Evolutionary conservation across 1,140 invertebrate species (phyloP), one percentile per base, ranked within the genome.

Genomic region (Augochlora pura): DNA sequence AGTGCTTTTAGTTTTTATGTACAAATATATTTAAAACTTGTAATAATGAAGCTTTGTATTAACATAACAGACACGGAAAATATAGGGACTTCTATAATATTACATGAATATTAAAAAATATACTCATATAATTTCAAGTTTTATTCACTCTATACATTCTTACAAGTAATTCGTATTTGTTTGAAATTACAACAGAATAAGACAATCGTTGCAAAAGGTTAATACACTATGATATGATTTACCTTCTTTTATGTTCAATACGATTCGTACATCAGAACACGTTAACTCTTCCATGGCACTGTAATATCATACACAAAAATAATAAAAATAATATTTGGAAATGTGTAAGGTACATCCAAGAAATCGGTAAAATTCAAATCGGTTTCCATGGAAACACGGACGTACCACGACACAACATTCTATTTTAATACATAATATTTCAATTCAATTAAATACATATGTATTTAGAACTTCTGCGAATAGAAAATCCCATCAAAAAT

Each of bases 171-270:
- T n/a, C 5, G 52, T 54, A 57, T 57, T 57, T n/a, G 21, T n/a
- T 57, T n/a, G n/a, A 5, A 57, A 57, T n/a, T 57, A 23, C 54
- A 21, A n/a, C 6, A n/a, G 54, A 1, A 57, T 8, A n/a, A n/a
- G 23, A 52, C 0, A 57, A 67, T 67, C 38, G 46, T 38, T 27
- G 23, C 21, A 38, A 52, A 46, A 72, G 49, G 10, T 82, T 84
- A 73, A 81, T 85, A 87, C 76, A 9, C 49, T 23, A 74, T 70
- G 64, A 54, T 52, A 9, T 75, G 21, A 60, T 80, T 88, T 88
- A 90, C 93, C 94, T 90, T 94, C 93, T 86, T 92, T 92, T 64
- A 94, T 90, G n/a, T 90, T 90, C 6, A 94, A 82, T 74, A 94
- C 92, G 64, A 94, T 90, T 83, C 93, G 92, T 64, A 93, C 88